A percentile compares a stretch with the other conserved stretches of the same genome.
Conservation (phyloP, 1,140 invertebrate species). For the Zaprionus africanus region DNA sequence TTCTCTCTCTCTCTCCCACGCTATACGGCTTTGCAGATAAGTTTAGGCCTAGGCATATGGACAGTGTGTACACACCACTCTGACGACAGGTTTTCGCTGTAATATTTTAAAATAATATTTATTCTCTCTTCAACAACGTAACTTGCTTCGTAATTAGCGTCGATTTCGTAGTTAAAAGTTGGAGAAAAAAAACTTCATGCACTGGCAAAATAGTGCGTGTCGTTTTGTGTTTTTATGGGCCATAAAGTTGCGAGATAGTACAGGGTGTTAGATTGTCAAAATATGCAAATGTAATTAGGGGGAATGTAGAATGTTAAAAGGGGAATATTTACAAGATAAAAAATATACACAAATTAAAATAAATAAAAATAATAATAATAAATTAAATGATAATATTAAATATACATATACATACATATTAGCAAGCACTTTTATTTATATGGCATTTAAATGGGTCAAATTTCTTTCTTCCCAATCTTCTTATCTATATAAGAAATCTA, state of each 20-base stretch:
- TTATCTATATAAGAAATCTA: not conserved
- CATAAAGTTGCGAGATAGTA: conserved; percentile 9
- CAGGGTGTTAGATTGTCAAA: conserved; percentile 39
- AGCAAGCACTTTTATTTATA: not conserved
- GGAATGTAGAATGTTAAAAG: not conserved
- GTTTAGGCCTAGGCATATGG: conserved; percentile 39
- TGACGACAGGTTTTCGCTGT: conserved; percentile 51
- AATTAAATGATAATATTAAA: not conserved
- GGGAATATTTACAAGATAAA: not conserved
- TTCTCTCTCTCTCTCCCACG: conserved; percentile 3
- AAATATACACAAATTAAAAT: not conserved
- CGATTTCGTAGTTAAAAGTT: conserved; percentile 22
- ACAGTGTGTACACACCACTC: conserved; percentile 9
- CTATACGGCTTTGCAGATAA: conserved; percentile 32
- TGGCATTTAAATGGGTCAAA: not conserved
- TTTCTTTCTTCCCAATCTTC: no score
- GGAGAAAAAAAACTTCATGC: conserved; percentile 8
- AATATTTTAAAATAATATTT: conserved; percentile 43
- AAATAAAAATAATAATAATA: no score
- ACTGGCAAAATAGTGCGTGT: conserved; percentile 33
- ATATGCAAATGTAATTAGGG: not conserved
- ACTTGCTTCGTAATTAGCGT: conserved; percentile 45
- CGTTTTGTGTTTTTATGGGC: conserved; percentile 17
- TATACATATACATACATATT: no score
- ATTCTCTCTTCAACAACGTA: conserved; percentile 16